A percentile compares a stretch with the other conserved stretches of the same genome.
Evolutionary conservation across 1,140 invertebrate genomes (phyloP).

Genomic region (Cecropterus lyciades): DNA sequence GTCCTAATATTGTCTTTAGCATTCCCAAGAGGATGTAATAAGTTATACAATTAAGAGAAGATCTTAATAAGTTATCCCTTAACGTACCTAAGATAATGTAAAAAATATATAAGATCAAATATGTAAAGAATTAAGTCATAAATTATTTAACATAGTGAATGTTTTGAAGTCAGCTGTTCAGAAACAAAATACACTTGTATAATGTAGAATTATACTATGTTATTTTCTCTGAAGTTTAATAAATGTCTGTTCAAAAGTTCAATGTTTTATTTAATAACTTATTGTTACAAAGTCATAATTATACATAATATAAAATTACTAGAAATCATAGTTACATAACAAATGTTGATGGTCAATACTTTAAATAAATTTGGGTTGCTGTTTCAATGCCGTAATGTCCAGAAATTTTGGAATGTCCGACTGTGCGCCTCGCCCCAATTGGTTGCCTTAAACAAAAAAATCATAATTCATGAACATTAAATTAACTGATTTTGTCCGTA

Average conservation of each 20-base stretch:
- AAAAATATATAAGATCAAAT: not conserved
- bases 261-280: slow-evolving; percentile 54
- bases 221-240: slow-evolving; percentile 79
- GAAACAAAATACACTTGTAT: slow-evolving; percentile 35
- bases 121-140: not conserved
- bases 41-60: not conserved
- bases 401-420: slow-evolving; percentile 85
- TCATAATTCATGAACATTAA: too few relatives aligned
- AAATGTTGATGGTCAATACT: not conserved
- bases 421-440: slow-evolving; percentile 33
- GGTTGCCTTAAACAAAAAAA: slow-evolving; percentile 52
- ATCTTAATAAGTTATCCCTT: slow-evolving; percentile 8
- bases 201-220: slow-evolving; percentile 61
- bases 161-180: slow-evolving; percentile 27
- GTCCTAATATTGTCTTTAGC: not conserved
- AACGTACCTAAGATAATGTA: too few relatives aligned
- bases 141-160: slow-evolving; percentile 6
- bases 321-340: too few relatives aligned
- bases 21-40: slow-evolving; percentile 6
- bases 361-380: slow-evolving; percentile 87
- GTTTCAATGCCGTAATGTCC: slow-evolving; percentile 87
- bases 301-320: not conserved
- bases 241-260: slow-evolving; percentile 76
- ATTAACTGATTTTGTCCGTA: too few relatives aligned
- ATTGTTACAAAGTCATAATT: slow-evolving; percentile 28